Evolutionary conservation across 2,888 invertebrate species (phyloP).

Genomic region (Orchesella flavescens): DNA sequence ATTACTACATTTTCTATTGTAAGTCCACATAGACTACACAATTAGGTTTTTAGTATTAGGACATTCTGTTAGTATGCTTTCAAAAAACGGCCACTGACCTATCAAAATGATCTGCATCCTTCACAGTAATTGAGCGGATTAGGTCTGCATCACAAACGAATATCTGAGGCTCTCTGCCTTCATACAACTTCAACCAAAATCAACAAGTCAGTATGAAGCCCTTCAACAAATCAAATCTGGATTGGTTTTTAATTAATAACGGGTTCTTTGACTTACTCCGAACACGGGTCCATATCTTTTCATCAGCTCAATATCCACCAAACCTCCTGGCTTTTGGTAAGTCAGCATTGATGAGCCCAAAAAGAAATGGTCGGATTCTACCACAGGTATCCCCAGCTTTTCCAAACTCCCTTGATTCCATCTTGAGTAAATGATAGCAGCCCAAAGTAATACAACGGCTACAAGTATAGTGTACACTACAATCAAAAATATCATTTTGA

Average conservation of each 20-base stretch:
- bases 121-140: slow-evolving; percentile 47
- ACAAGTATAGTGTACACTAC: not conserved
- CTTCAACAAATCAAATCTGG: too few species aligned
- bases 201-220: not conserved
- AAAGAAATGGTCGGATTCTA: slow-evolving; percentile 59
- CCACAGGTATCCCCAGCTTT: slow-evolving; percentile 62
- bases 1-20: too few species aligned
- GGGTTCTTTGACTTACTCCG: slow-evolving; percentile 63
- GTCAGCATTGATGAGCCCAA: slow-evolving; percentile 61
- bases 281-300: slow-evolving; percentile 65
- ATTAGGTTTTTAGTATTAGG: too few species aligned
- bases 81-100: too few species aligned
- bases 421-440: slow-evolving; percentile 45
- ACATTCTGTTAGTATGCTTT: too few species aligned
- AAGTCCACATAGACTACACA: too few species aligned
- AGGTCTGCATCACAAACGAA: slow-evolving; percentile 62
- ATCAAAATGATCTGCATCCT: slow-evolving; percentile 60
- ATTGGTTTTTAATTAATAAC: too few species aligned
- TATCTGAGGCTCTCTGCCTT: slow-evolving; percentile 60
- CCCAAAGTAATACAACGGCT: not conserved
- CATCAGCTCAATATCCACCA: slow-evolving; percentile 63
- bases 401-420: slow-evolving; percentile 58
- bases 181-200: slow-evolving; percentile 50
- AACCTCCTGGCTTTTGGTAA: slow-evolving; percentile 46
- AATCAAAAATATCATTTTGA: too few species aligned